Conservation (phyloP, 2,797 vertebrate species). For the Clarias fuscus region DNA sequence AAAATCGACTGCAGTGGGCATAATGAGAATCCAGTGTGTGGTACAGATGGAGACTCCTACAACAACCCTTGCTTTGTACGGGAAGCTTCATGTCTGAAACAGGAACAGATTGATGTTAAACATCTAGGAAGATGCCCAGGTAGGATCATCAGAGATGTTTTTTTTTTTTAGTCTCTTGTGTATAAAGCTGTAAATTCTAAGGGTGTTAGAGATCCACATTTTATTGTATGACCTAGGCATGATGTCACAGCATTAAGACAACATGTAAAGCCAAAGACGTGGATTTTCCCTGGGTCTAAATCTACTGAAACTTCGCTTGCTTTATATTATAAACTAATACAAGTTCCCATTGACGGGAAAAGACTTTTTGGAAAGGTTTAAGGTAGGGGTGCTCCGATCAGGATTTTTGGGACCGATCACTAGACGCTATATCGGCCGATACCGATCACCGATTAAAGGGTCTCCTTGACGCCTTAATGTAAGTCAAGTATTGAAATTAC, state of each 20-base stretch:
- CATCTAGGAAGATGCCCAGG: slow-evolving; percentile 95
- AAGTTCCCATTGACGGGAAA: too few relatives aligned
- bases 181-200: background rate
- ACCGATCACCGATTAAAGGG: too few relatives aligned
- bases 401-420: too few relatives aligned
- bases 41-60: slow-evolving; percentile 90
- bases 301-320: background rate
- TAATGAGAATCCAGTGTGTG: slow-evolving; percentile 96
- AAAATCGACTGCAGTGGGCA: slow-evolving; percentile 98
- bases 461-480: too few relatives aligned
- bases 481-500: too few relatives aligned
- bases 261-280: background rate
- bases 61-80: slow-evolving; percentile 95
- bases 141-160: slow-evolving; percentile 53
- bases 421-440: too few relatives aligned
- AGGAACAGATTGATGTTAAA: slow-evolving; percentile 94
- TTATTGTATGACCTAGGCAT: background rate
- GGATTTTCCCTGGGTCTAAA: background rate
- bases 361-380: too few relatives aligned
- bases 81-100: slow-evolving; percentile 94
- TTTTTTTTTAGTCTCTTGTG: background rate
- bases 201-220: background rate
- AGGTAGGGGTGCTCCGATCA: too few relatives aligned
- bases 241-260: background rate
- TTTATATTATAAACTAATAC: too few relatives aligned